phyloP scores from a whole-genome alignment of 30 jellyfish, hydroid and myxozoan species.

The Hydractinia echinata region DNA sequence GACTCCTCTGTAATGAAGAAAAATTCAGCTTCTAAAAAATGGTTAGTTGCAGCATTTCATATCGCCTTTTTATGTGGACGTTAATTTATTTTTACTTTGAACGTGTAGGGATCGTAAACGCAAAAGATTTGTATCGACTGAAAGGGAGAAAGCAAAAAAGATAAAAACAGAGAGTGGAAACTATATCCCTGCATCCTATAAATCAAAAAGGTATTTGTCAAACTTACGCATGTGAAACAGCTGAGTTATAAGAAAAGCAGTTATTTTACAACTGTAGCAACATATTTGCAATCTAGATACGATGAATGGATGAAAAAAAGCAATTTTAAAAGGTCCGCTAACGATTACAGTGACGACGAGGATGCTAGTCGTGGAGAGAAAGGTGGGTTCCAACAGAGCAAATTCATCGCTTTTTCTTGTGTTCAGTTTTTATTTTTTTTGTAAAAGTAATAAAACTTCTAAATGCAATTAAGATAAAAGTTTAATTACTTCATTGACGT shows the following conservation, averaged over 20 bases:
- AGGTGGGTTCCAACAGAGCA: too few species aligned
- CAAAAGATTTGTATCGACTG: slow-evolving; percentile 68
- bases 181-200: slow-evolving; percentile 83
- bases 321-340: neutral
- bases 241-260: too few species aligned
- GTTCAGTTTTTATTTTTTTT: too few species aligned
- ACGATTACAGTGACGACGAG: neutral
- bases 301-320: slow-evolving; percentile 71
- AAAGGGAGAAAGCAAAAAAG: slow-evolving; percentile 62
- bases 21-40: slow-evolving; percentile 54
- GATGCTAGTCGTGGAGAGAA: neutral
- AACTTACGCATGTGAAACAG: too few species aligned
- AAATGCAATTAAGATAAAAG: too few species aligned
- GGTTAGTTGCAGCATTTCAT: slow-evolving; percentile 46
- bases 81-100: neutral
- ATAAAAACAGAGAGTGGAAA: slow-evolving; percentile 92
- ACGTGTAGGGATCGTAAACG: slow-evolving; percentile 95
- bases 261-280: too few species aligned
- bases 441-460: too few species aligned
- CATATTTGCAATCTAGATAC: slow-evolving; percentile 32
- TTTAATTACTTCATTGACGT: too few species aligned
- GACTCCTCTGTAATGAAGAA: slow-evolving; percentile 54
- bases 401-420: too few species aligned
- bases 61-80: neutral
- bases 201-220: slow-evolving; percentile 56